Evolutionary conservation across 2,888 invertebrate species (phyloP), one percentile per base, ranked within the genome.

Genomic region (Pseudococcus longispinus): DNA sequence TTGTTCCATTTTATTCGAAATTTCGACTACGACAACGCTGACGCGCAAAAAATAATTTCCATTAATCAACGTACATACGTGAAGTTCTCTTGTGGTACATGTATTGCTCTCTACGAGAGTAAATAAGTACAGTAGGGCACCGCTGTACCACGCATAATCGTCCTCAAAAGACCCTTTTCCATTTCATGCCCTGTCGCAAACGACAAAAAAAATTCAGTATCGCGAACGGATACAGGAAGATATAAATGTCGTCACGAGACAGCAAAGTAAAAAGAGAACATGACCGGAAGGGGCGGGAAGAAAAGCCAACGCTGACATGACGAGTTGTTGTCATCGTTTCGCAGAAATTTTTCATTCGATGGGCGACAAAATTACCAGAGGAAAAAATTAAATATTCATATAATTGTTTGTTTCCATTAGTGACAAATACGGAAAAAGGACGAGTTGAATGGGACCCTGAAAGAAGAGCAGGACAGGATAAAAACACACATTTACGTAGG

Each of bases 301-400:
- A 26, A 26, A 26, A 23, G 9, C 65, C 8, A n/a, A 55, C 65
- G 65, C 9, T 60, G 15, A 51, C 51, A 4, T 65, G 70, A 70
- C 70, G 29, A 70, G 70, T 70, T 18, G 70, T 70, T 20, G 70
- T 70, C 29, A 29, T 70, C 70, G 70, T 23, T 60, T 60, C 23
- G 70, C 5, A 18, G 5, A 18, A 29, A 70, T 70, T 70, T 70
- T 70, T 70, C 70, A 70, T 70, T 18, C 29, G 70, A 70, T 29
- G 70, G 70, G 13, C 32, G 70, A 70, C 70, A 18, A 70, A 29
- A 70, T 29, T 29, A 26, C 65, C 70, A 15, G 18, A 29, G 18
- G 20, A 70, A 70, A 70, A 70, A 70, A 70, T 70, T 70, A 70
- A 70, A 70, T 70, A 70, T 70, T 70, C 70, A 70, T 70, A 70